phyloP scores from a whole-genome alignment of 2,797 vertebrate genomes.

The Malacoctenus gilli region DNA sequence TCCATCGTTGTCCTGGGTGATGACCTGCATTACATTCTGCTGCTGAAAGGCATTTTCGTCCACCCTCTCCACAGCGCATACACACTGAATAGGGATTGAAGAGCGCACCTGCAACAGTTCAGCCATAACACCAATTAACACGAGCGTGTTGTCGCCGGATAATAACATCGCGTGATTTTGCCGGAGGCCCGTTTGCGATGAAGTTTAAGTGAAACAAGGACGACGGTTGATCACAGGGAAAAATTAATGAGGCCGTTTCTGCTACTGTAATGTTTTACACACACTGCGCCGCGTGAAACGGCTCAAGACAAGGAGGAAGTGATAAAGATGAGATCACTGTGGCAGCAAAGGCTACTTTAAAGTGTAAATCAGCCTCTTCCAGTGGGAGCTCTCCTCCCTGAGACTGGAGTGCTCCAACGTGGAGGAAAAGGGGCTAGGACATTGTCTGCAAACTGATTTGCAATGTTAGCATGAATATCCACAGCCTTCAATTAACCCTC shows the following conservation, averaged over 20 bases:
- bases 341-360: slow-evolving; percentile 71
- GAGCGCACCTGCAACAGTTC: slow-evolving; percentile 78
- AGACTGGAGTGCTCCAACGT: slow-evolving; percentile 56
- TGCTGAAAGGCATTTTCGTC: slow-evolving; percentile 93
- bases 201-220: slow-evolving; percentile 35
- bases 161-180: slow-evolving; percentile 14
- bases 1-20: slow-evolving; percentile 82
- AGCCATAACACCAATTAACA: slow-evolving; percentile 61
- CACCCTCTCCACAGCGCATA: slow-evolving; percentile 90
- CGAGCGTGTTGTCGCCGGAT: slow-evolving; percentile 21
- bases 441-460: slow-evolving; percentile 79
- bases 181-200: neutral
- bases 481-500: slow-evolving; percentile 75
- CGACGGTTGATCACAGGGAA: slow-evolving; percentile 32
- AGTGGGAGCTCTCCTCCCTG: slow-evolving; percentile 51
- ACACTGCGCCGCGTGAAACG: slow-evolving; percentile 9
- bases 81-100: slow-evolving; percentile 81
- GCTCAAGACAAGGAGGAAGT: slow-evolving; percentile 34
- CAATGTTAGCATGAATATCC: slow-evolving; percentile 79
- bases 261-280: slow-evolving; percentile 28
- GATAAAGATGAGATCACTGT: slow-evolving; percentile 46
- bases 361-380: slow-evolving; percentile 80
- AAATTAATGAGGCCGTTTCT: slow-evolving; percentile 16
- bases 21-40: slow-evolving; percentile 91
- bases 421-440: slow-evolving; percentile 60